Evolutionary conservation across 92 coral and sea anemone species (phyloP).

Genomic region (Palythoa grandiflora): DNA sequence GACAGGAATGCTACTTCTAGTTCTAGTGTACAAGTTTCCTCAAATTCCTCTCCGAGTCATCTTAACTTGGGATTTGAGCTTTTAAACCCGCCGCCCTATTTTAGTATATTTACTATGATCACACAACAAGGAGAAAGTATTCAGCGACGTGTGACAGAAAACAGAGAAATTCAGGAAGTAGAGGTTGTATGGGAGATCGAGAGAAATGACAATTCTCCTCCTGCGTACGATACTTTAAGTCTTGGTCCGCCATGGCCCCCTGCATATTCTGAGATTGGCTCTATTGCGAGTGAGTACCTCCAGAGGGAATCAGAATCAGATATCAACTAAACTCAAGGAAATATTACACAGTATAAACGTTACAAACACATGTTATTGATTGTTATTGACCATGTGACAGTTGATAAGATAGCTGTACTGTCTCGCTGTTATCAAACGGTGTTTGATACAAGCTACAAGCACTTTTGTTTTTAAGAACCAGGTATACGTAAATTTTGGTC

Average conservation of each 20-base stretch:
- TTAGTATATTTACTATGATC: constrained; percentile 35
- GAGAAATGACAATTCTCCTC: constrained; percentile 19
- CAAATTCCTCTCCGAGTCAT: constrained; percentile 18
- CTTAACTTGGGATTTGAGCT: constrained; percentile 34
- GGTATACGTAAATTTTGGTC: too few species aligned
- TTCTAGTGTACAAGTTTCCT: neutral
- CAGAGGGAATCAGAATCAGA: constrained; percentile 15
- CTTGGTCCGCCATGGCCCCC: constrained; percentile 47
- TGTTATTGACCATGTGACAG: too few species aligned
- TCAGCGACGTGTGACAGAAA: constrained; percentile 35
- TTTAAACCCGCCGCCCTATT: constrained; percentile 39
- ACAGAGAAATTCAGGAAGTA: constrained; percentile 6
- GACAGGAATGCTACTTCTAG: neutral
- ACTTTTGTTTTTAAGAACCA: too few species aligned
- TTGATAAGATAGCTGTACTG: too few species aligned
- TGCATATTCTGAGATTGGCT: constrained; percentile 42
- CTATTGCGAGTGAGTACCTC: constrained; percentile 1
- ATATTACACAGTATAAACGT: too few species aligned
- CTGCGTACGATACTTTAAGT: constrained; percentile 39
- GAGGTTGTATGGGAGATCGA: neutral
- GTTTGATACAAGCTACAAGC: too few species aligned
- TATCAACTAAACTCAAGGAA: neutral
- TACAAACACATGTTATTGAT: too few species aligned
- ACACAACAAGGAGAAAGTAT: constrained; percentile 22
- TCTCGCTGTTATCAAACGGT: too few species aligned